Evolutionary conservation across 30 jellyfish, hydroid and myxozoan genomes (phyloP).

Genomic region (Hydractinia echinata): DNA sequence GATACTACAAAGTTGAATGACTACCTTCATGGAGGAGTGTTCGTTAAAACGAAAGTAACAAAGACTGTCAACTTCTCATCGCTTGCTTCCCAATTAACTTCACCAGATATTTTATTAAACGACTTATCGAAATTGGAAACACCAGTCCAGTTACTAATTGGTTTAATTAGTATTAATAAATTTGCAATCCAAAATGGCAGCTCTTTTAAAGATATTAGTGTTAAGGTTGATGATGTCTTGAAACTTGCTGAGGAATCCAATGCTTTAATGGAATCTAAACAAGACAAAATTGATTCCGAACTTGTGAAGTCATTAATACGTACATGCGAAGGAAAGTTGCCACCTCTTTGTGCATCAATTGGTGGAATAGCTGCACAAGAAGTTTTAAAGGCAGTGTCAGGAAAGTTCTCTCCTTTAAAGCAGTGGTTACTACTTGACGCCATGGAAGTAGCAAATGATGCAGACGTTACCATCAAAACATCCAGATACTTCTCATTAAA

Average conservation of each 20-base stretch:
- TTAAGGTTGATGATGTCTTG: slow-evolving; percentile 1
- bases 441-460: slow-evolving; percentile 28
- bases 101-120: slow-evolving; percentile 50
- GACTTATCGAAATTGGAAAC: slow-evolving; percentile 51
- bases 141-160: slow-evolving; percentile 22
- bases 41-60: slow-evolving; percentile 39
- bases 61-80: slow-evolving; percentile 33
- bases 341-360: slow-evolving; percentile 84
- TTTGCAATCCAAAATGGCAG: slow-evolving; percentile 6
- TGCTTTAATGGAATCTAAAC: neutral
- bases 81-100: slow-evolving; percentile 39
- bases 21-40: slow-evolving; percentile 76
- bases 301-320: slow-evolving; percentile 12
- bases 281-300: slow-evolving; percentile 32
- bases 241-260: slow-evolving; percentile 13
- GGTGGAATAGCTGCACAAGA: slow-evolving; percentile 94
- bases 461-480: neutral
- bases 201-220: neutral
- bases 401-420: slow-evolving; percentile 70
- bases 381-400: slow-evolving; percentile 67
- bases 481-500: slow-evolving; percentile 35
- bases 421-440: slow-evolving; percentile 76
- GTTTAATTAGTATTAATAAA: slow-evolving; percentile 35
- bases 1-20: slow-evolving; percentile 46
- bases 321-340: slow-evolving; percentile 41